phyloP scores from a whole-genome alignment of 2,113 vertebrate genomes.

The Pimephales promelas region DNA sequence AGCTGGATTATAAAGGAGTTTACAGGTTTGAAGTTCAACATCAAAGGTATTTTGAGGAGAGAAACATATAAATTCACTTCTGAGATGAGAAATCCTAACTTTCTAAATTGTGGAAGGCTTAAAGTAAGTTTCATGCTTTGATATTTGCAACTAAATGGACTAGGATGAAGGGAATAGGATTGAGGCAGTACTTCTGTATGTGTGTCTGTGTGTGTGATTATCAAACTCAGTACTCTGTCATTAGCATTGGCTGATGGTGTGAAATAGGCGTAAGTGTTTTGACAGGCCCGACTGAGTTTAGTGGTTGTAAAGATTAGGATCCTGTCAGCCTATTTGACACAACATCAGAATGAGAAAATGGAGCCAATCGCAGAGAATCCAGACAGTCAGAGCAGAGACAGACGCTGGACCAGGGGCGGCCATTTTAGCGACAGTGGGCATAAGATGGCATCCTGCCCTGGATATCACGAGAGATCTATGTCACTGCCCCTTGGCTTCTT shows the following conservation, averaged over 20 bases:
- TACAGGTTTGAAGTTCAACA: constrained; percentile 65
- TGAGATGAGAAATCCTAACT: constrained; percentile 61
- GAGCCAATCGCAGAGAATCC: background rate
- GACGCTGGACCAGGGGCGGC: background rate
- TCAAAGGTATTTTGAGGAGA: constrained; percentile 60
- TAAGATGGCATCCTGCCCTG: constrained; percentile 35
- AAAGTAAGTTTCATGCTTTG: background rate
- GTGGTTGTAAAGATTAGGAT: constrained; percentile 41
- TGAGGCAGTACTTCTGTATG: background rate
- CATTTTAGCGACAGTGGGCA: constrained; percentile 9
- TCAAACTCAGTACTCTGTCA: too few species aligned
- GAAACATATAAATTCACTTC: constrained; percentile 63
- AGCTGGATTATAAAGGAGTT: constrained; percentile 54
- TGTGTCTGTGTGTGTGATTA: background rate
- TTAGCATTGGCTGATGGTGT: constrained; percentile 36
- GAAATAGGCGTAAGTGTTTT: constrained; percentile 38
- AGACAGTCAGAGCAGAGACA: constrained; percentile 10
- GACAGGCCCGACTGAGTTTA: constrained; percentile 34
- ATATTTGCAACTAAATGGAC: constrained; percentile 9
- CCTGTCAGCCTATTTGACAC: constrained; percentile 20
- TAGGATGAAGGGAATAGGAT: background rate
- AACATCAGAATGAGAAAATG: constrained; percentile 24
- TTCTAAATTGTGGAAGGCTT: constrained; percentile 67
- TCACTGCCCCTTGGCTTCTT: background rate
- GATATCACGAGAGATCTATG: background rate